Percentiles rank a stretch among this genome's conserved stretches.
Conservation (phyloP, 2,888 invertebrate species). For the Keiferia lycopersicella region DNA sequence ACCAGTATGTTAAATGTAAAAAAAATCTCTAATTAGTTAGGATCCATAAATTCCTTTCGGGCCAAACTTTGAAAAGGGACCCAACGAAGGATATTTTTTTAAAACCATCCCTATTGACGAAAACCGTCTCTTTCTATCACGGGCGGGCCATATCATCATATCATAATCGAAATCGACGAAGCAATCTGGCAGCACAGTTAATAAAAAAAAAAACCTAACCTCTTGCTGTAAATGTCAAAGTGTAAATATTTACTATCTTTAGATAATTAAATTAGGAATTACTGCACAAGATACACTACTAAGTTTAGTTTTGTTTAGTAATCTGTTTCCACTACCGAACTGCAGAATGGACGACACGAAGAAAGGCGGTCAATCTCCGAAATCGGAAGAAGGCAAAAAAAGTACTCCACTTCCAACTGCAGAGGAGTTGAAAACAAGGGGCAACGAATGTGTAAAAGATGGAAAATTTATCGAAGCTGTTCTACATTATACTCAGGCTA, state of each 20-base stretch:
- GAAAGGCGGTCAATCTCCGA: conserved; percentile 1
- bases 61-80: too few species aligned
- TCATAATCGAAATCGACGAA: too few species aligned
- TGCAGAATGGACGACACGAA: background rate
- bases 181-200: too few species aligned
- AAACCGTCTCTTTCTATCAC: too few species aligned
- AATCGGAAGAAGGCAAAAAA: background rate
- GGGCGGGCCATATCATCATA: too few species aligned
- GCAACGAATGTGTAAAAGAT: conserved; percentile 88
- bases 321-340: background rate
- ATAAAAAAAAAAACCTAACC: background rate
- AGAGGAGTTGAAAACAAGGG: conserved; percentile 86
- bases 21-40: too few species aligned
- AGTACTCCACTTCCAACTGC: conserved; percentile 51
- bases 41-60: too few species aligned
- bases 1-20: too few species aligned
- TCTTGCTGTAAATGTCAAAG: background rate
- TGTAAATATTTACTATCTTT: background rate
- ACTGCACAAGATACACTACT: background rate
- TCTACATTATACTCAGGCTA: conserved; percentile 89
- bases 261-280: background rate
- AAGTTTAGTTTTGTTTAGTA: background rate
- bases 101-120: too few species aligned
- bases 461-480: conserved; percentile 88
- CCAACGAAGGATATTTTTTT: too few species aligned